Conservation (phyloP, 2,797 vertebrate species). For the Amphiprion clarkii region DNA sequence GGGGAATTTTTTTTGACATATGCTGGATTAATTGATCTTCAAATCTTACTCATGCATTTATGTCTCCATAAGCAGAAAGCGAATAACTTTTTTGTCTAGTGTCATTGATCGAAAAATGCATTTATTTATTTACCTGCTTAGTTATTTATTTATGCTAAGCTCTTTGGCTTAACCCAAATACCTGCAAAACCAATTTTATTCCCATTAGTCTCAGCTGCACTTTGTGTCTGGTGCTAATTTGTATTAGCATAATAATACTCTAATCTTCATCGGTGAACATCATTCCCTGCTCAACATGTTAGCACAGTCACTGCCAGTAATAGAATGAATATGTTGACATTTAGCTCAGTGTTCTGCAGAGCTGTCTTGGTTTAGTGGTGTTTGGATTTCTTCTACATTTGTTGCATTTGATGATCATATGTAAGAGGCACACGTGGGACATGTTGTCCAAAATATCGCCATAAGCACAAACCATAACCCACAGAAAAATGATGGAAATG, state of each 20-base stretch:
- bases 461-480: not conserved
- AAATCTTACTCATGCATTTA: too few relatives aligned
- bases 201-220: not conserved
- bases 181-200: not conserved
- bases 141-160: not conserved
- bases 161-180: not conserved
- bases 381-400: not conserved
- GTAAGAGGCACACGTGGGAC: not conserved
- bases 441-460: not conserved
- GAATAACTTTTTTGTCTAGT: too few relatives aligned
- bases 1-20: not conserved
- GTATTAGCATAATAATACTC: not conserved
- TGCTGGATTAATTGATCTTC: too few relatives aligned
- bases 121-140: not conserved
- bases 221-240: not conserved
- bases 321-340: not conserved
- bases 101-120: too few relatives aligned
- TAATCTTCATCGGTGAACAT: not conserved
- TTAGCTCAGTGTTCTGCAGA: not conserved
- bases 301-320: not conserved
- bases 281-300: not conserved
- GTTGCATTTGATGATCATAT: not conserved
- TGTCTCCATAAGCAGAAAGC: too few relatives aligned
- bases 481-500: not conserved
- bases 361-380: not conserved